Base-by-base conservation (phyloP, 2,113 vertebrate genomes). In the Heliornis fulica region DNA sequence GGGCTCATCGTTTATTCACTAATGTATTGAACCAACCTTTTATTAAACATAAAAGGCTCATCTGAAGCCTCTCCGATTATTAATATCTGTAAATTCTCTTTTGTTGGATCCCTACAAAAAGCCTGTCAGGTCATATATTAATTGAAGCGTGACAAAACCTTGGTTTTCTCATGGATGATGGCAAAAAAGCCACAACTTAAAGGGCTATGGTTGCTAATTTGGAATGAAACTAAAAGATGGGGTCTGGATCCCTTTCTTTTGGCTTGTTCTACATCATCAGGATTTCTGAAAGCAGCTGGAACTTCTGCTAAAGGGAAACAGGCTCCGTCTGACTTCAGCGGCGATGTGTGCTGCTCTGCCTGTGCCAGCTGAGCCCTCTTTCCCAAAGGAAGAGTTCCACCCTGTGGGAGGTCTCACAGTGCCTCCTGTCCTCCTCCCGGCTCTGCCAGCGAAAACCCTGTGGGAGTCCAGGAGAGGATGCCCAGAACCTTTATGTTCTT, bases 261-360 rank as follows among this genome's bases (percentile, higher is more conserved):
- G 89, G 78, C 84, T 91, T 90, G 18, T 71, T 21, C 28, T 93
- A 79, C 50, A 61, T 76, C 57, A 40, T 0, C 5, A 8, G 84
- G 70, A 69, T 91, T 93, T 93, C 66, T 85, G 66, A 80, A 79
- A 93, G 87, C 87, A 91, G 70, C 89, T 87, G 91, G 70, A 94
- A 69, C 81, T 83, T 79, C 53, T 66, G 87, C 63, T 96, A 9
- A 77, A 90, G 70, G 87, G 70, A 80, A 89, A 38, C 17, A 71
- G 53, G 32, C 36, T 84, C 65, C 83, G 50, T 20, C 54, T 93
- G 48, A 28, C 74, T 84, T 71, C 74, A 65, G 34, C 70, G 53
- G 68, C 43, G 72, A 26, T 79, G 45, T 41, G 26, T 31, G 25
- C 21, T 69, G 81, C 9, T 1, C 36, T 34, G 85, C 45, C 45